Percentiles rank a stretch among this genome's conserved stretches.
Conservation (phyloP, 2,797 vertebrate genomes). For the Notamacropus eugenii region DNA sequence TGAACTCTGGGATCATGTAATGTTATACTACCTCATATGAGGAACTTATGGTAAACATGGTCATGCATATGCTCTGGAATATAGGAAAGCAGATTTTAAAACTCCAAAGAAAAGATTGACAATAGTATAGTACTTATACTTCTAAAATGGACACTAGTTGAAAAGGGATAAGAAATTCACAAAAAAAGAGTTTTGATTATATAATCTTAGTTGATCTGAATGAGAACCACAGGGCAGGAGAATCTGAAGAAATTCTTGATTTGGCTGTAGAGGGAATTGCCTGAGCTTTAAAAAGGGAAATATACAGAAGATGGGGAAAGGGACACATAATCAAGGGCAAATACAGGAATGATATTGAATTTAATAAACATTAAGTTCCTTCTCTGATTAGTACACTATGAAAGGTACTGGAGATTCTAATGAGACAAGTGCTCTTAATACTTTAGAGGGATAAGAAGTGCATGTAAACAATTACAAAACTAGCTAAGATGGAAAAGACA, state of each 20-base stretch:
- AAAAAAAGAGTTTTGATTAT: not conserved
- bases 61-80: not conserved
- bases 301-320: not conserved
- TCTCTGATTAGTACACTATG: not conserved
- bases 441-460: not conserved
- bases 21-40: not conserved
- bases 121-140: not conserved
- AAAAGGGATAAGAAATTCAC: not conserved
- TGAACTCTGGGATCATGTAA: not conserved
- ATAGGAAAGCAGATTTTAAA: not conserved
- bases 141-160: not conserved
- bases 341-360: not conserved
- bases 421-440: not conserved
- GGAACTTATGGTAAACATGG: not conserved
- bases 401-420: not conserved
- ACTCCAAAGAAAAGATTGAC: not conserved
- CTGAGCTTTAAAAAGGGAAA: not conserved
- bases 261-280: not conserved
- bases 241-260: not conserved
- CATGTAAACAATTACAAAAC: not conserved
- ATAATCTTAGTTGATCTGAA: not conserved
- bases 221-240: not conserved
- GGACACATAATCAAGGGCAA: not conserved
- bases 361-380: not conserved
- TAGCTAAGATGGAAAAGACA: not conserved